Base-by-base conservation (phyloP, 2,113 vertebrate genomes). In the Orientallactaga bullata region DNA sequence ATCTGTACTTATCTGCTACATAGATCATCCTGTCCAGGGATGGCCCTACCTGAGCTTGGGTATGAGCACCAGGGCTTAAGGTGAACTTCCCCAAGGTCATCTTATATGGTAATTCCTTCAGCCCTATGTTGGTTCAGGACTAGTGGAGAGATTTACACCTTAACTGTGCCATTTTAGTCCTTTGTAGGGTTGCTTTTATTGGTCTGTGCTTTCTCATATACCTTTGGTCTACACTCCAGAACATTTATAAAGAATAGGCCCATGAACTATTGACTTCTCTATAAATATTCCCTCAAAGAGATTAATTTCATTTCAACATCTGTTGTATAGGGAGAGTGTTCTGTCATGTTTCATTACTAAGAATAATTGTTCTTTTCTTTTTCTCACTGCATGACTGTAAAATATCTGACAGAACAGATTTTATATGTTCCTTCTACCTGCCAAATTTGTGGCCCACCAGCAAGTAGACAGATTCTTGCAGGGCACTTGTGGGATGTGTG, bases 291-390 rank as follows among this genome's bases (percentile, higher is more conserved):
- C 39, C 86, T 58, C 83, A 58, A 88, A 88, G 87, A 90, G 74
- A 92, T 88, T 92, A 78, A 96, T 88, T 88, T 96, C 72, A 95
- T 85, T 85, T 96, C 89, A 74, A 65, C 26, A 18, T 76, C 83
- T 24, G 85, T 74, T 95, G 30, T 69, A 63, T 78, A 90, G 65
- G 69, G 28, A 90, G 81, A 93, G 42, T 47, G 42, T 47, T 47
- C 42, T 47, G 42, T 47, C 42, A 47, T 47, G 42, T 47, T 47
- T 47, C 42, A 47, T 47, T 47, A 47, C 42, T 6, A 47, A 47
- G 42, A 47, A 47, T 47, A 47, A 47, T 47, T 47, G 42, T 47
- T 47, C 42, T 47, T 47, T 28, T 58, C 42, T 74, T 39, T 18
- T 30, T 15, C 32, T 81, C 26, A 47, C 77, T 35, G 4, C 60